These are phyloP conservation scores for Drosophila leonis DNA, from an alignment of 2,888 invertebrate species.

Conservation along the genomic window DNA sequence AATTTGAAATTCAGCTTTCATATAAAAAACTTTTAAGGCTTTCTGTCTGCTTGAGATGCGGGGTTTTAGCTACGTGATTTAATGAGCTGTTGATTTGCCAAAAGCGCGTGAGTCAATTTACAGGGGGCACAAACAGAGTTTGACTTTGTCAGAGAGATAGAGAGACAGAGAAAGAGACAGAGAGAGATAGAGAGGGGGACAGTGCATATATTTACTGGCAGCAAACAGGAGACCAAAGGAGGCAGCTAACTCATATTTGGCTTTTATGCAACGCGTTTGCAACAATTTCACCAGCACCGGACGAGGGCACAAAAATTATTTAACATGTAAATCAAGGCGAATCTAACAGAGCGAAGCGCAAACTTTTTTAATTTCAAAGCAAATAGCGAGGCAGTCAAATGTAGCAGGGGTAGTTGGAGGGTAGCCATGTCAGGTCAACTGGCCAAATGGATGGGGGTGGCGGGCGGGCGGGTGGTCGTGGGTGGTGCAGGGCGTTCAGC, in stretches of 20 bases:
- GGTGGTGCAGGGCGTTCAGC: background rate
- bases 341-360: conserved; percentile 64
- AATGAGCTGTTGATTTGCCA: conserved; percentile 73
- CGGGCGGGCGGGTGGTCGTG: conserved; percentile 13
- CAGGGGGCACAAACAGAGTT: conserved; percentile 6
- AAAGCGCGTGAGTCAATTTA: conserved; percentile 55
- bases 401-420: background rate
- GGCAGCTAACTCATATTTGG: conserved; percentile 63
- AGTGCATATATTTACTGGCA: conserved; percentile 58
- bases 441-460: background rate
- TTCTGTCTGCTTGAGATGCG: conserved; percentile 12
- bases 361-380: conserved; percentile 81
- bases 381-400: conserved; percentile 51
- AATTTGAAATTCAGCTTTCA: conserved; percentile 28
- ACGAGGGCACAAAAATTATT: conserved; percentile 67
- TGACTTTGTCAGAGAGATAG: background rate
- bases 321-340: conserved; percentile 77
- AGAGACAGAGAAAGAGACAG: background rate
- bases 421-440: conserved; percentile 16
- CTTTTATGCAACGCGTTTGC: conserved; percentile 66
- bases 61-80: conserved; percentile 51
- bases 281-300: conserved; percentile 53
- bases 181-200: background rate
- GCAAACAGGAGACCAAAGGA: conserved; percentile 47
- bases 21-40: conserved; percentile 24